Percentiles rank a stretch among this genome's conserved stretches.
phyloP scores from a whole-genome alignment of 2,888 invertebrate genomes.

The Oligia strigilis region DNA sequence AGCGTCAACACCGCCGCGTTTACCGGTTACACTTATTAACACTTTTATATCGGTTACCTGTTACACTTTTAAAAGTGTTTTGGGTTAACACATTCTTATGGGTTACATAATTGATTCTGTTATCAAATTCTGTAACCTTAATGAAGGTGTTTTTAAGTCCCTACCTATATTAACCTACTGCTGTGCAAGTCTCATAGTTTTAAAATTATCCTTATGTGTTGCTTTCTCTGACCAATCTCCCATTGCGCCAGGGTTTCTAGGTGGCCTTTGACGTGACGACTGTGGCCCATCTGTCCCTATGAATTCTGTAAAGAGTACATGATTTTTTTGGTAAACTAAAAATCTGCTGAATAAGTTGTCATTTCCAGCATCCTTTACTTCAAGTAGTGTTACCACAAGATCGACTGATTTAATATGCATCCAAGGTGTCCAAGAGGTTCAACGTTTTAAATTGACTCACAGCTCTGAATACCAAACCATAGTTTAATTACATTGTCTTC shows the following conservation, averaged over 20 bases:
- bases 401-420: slow-evolving; percentile 87
- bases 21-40: no score
- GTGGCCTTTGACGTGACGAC: not conserved
- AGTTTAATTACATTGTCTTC: slow-evolving; percentile 77
- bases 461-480: slow-evolving; percentile 81
- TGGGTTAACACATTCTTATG: no score
- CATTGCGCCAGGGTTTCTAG: not conserved
- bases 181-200: not conserved
- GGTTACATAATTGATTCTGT: no score
- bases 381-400: slow-evolving; percentile 71
- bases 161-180: no score
- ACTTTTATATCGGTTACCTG: no score
- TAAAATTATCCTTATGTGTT: not conserved
- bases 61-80: no score
- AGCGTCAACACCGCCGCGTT: no score
- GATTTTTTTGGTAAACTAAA: not conserved
- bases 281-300: not conserved
- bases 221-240: not conserved
- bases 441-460: slow-evolving; percentile 86
- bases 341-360: slow-evolving; percentile 19
- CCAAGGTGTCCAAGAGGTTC: slow-evolving; percentile 84
- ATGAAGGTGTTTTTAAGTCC: no score
- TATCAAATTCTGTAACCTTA: no score
- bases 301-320: not conserved
- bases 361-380: slow-evolving; percentile 66